Percentiles rank a stretch among this genome's conserved stretches.
phyloP scores from a whole-genome alignment of 2,113 vertebrate genomes.

The Chascanopsetta lugubris region DNA sequence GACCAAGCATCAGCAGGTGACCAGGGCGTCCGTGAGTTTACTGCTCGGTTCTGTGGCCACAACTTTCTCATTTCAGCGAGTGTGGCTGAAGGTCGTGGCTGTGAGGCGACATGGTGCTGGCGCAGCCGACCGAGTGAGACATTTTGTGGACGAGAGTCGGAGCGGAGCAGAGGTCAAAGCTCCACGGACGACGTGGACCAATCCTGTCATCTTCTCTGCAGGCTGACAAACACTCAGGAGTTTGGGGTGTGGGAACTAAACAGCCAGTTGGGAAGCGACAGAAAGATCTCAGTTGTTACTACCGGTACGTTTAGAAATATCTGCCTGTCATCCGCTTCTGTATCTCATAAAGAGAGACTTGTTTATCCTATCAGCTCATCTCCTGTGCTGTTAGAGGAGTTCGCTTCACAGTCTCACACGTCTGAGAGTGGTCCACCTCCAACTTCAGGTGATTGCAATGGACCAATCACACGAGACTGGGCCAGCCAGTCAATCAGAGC shows the following conservation, averaged over 20 bases:
- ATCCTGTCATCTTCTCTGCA: slow-evolving; percentile 42
- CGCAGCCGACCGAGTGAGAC: slow-evolving; percentile 17
- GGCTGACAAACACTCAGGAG: slow-evolving; percentile 29
- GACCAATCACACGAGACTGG: too few species aligned
- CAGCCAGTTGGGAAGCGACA: not conserved
- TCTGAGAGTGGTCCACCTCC: too few species aligned
- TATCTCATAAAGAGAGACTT: too few species aligned
- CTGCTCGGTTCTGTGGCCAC: slow-evolving; percentile 27
- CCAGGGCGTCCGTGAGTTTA: slow-evolving; percentile 25
- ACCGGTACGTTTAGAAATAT: not conserved
- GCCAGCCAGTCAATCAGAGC: too few species aligned
- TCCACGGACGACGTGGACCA: slow-evolving; percentile 49
- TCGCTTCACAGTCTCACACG: too few species aligned
- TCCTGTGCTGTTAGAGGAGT: too few species aligned
- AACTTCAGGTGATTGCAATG: too few species aligned
- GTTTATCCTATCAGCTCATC: too few species aligned
- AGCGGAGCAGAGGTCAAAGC: slow-evolving; percentile 44
- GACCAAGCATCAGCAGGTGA: slow-evolving; percentile 2
- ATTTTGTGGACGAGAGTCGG: slow-evolving; percentile 43
- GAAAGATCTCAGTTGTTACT: slow-evolving; percentile 3
- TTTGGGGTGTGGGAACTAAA: slow-evolving; percentile 4
- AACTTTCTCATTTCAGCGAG: slow-evolving; percentile 39
- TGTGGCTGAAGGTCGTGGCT: slow-evolving; percentile 50
- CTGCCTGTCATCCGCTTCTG: too few species aligned
- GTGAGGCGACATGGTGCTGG: slow-evolving; percentile 47